These are phyloP conservation scores for Spisula solida DNA, from an alignment of 2,888 invertebrate species.

Conservation along the genomic window DNA sequence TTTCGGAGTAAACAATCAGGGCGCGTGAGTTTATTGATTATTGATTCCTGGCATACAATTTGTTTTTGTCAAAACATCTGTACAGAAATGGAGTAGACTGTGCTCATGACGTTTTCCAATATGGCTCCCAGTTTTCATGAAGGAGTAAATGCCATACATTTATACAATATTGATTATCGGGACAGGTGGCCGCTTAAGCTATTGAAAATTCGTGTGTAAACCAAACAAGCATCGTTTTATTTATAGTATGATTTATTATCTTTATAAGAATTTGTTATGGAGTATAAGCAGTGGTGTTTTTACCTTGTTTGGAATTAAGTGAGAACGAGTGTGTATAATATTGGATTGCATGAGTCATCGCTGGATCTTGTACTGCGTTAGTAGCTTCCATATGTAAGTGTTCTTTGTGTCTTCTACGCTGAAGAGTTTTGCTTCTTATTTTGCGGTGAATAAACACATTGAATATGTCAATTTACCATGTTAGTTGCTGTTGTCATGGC, in stretches of 20 bases:
- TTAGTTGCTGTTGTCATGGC: not conserved
- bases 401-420: not conserved
- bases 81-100: conserved; percentile 37
- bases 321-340: conserved; percentile 4
- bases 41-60: conserved; percentile 29
- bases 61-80: conserved; percentile 40
- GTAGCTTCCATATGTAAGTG: not conserved
- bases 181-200: conserved; percentile 41
- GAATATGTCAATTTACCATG: not conserved
- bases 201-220: conserved; percentile 23
- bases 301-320: not conserved
- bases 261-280: not conserved
- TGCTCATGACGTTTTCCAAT: conserved; percentile 47
- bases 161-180: conserved; percentile 42
- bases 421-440: conserved; percentile 4
- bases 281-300: not conserved
- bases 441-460: not conserved
- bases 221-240: conserved; percentile 7
- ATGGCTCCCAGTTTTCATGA: conserved; percentile 19
- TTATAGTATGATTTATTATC: conserved; percentile 24
- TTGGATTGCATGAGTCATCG: not conserved
- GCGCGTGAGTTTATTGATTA: conserved; percentile 37
- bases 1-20: conserved; percentile 31
- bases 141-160: conserved; percentile 37
- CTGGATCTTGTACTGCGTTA: not conserved